A percentile compares a stretch with the other conserved stretches of the same genome.
Conservation (phyloP, 2,113 vertebrate genomes). For the Nothocercus nigrocapillus region DNA sequence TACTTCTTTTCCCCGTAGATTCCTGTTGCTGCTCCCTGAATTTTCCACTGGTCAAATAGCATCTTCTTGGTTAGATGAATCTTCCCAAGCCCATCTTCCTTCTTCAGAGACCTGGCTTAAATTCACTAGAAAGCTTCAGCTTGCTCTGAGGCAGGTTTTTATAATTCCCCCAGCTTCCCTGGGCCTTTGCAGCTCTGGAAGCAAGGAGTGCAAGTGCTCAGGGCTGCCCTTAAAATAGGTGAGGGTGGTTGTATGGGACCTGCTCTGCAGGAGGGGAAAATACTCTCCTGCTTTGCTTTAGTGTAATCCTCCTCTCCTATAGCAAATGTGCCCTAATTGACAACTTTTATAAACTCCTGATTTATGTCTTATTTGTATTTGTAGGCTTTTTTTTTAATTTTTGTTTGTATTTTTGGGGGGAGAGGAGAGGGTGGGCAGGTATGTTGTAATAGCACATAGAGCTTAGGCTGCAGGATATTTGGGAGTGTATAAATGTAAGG, state of each 20-base stretch:
- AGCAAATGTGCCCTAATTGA: background rate
- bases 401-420: background rate
- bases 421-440: too few relatives aligned
- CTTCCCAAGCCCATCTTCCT: background rate
- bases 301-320: background rate
- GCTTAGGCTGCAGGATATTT: background rate
- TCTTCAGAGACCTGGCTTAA: background rate
- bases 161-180: background rate
- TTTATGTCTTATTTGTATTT: background rate
- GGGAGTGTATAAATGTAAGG: background rate
- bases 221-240: background rate
- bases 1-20: background rate
- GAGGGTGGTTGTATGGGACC: background rate
- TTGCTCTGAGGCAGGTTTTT: background rate
- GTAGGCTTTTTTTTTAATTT: background rate
- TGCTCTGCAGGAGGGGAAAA: background rate
- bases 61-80: background rate
- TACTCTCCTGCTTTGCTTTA: accelerated
- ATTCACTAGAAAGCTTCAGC: background rate
- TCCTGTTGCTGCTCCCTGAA: background rate
- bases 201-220: background rate
- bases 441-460: background rate
- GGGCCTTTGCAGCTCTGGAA: background rate
- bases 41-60: background rate
- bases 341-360: background rate